phyloP scores from a whole-genome alignment of 1,140 invertebrate genomes.

The Dendroctonus valens region DNA sequence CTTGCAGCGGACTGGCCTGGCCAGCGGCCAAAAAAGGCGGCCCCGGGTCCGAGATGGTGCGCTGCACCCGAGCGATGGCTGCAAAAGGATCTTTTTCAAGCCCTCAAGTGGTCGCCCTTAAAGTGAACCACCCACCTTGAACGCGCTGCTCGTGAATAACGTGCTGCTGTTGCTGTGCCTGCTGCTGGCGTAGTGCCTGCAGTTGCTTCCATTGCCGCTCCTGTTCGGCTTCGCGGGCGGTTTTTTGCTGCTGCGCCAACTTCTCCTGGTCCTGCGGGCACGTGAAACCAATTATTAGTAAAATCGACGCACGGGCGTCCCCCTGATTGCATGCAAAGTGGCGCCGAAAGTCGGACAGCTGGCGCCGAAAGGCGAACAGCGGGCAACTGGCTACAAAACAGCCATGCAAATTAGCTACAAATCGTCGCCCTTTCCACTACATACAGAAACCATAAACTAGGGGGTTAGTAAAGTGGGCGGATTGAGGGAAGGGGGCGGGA shows the following conservation, averaged over 20 bases:
- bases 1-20: slow-evolving; percentile 35
- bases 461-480: too few relatives aligned
- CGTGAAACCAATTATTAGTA: neutral
- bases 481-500: too few relatives aligned
- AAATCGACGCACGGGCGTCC: neutral
- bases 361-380: too few relatives aligned
- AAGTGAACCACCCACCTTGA: slow-evolving; percentile 57
- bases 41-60: slow-evolving; percentile 54
- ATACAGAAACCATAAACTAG: too few relatives aligned
- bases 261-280: slow-evolving; percentile 66
- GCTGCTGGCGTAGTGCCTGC: slow-evolving; percentile 75
- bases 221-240: slow-evolving; percentile 75
- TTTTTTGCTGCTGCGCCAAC: slow-evolving; percentile 61
- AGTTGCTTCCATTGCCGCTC: slow-evolving; percentile 85
- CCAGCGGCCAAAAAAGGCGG: slow-evolving; percentile 55
- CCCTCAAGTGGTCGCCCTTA: neutral
- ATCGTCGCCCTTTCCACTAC: too few relatives aligned
- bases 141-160: slow-evolving; percentile 72
- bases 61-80: slow-evolving; percentile 59
- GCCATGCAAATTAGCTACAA: too few relatives aligned
- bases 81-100: slow-evolving; percentile 11
- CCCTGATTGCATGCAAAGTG: too few relatives aligned
- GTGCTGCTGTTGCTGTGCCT: slow-evolving; percentile 78
- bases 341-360: too few relatives aligned
- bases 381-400: too few relatives aligned